Evolutionary conservation across 2,888 invertebrate genomes (phyloP).

Genomic region (Epiperipatus broadwayi): DNA sequence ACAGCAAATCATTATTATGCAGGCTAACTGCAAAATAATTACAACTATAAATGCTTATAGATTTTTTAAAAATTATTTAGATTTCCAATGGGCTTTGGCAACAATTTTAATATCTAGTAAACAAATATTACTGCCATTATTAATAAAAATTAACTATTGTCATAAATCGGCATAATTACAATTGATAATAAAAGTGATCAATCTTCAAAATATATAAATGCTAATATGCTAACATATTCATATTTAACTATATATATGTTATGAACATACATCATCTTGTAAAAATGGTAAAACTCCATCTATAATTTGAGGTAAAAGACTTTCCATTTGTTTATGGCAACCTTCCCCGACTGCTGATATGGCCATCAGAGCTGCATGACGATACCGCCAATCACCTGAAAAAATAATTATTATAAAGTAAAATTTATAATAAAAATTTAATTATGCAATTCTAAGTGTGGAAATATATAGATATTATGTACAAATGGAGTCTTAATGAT

Average conservation of each 20-base stretch:
- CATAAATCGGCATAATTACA: too few species aligned
- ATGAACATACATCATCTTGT: slow-evolving; percentile 49
- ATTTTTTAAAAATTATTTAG: too few species aligned
- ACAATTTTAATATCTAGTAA: too few species aligned
- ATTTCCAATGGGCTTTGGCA: too few species aligned
- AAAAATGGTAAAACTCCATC: slow-evolving; percentile 68
- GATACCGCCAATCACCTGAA: slow-evolving; percentile 33
- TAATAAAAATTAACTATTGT: too few species aligned
- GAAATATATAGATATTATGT: background rate
- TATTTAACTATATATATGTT: slow-evolving; percentile 4
- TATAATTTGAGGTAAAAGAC: slow-evolving; percentile 76
- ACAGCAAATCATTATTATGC: too few species aligned
- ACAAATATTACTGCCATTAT: too few species aligned
- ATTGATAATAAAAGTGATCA: slow-evolving; percentile 14
- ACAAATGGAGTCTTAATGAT: too few species aligned
- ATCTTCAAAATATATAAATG: slow-evolving; percentile 11
- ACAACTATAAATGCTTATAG: too few species aligned
- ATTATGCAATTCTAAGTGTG: slow-evolving; percentile 12
- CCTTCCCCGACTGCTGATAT: slow-evolving; percentile 96
- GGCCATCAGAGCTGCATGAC: slow-evolving; percentile 96
- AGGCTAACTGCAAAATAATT: too few species aligned
- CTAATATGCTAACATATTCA: slow-evolving; percentile 10
- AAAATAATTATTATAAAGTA: slow-evolving; percentile 18
- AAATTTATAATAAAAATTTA: slow-evolving; percentile 17
- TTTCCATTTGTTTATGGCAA: slow-evolving; percentile 94